A percentile compares a stretch with the other conserved stretches of the same genome.
Evolutionary conservation across 2,113 vertebrate genomes (phyloP).

Genomic region (Peromyscus leucopus): DNA sequence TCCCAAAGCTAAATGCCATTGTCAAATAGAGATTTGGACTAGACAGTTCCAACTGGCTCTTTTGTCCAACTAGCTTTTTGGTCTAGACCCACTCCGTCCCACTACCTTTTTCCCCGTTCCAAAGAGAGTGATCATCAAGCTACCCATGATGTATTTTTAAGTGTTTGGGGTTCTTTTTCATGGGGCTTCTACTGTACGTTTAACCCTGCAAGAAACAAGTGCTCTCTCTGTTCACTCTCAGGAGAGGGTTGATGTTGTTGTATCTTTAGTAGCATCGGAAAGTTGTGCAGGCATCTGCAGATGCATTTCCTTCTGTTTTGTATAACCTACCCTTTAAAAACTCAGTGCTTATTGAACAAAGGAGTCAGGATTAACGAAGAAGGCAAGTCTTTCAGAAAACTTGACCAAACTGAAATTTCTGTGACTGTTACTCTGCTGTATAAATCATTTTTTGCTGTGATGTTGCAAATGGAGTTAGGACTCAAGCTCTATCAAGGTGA

Average conservation of each 20-base stretch:
- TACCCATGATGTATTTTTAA: slow-evolving; percentile 16
- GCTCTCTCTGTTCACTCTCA: not conserved
- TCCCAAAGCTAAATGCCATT: slow-evolving; percentile 68
- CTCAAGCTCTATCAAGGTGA: not conserved
- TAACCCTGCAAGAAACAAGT: not conserved
- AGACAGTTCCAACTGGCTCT: slow-evolving; percentile 41
- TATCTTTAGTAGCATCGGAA: not conserved
- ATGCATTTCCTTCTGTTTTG: not conserved
- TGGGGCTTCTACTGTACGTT: not conserved
- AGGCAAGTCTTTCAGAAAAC: slow-evolving; percentile 39
- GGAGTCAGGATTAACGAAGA: slow-evolving; percentile 8
- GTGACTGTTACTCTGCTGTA: not conserved
- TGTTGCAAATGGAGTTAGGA: not conserved
- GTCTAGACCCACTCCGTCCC: not conserved
- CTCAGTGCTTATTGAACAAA: not conserved
- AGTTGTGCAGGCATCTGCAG: not conserved
- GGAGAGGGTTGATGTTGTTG: not conserved
- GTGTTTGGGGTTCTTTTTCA: not conserved
- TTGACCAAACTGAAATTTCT: slow-evolving; percentile 33
- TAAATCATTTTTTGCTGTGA: not conserved
- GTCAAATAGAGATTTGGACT: slow-evolving; percentile 61
- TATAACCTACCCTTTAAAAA: slow-evolving; percentile 5
- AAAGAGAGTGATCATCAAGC: not conserved
- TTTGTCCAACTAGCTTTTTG: slow-evolving; percentile 30
- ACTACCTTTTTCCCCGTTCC: not conserved